Conservation (phyloP, 2,888 invertebrate species). For the Graphium colonna region DNA sequence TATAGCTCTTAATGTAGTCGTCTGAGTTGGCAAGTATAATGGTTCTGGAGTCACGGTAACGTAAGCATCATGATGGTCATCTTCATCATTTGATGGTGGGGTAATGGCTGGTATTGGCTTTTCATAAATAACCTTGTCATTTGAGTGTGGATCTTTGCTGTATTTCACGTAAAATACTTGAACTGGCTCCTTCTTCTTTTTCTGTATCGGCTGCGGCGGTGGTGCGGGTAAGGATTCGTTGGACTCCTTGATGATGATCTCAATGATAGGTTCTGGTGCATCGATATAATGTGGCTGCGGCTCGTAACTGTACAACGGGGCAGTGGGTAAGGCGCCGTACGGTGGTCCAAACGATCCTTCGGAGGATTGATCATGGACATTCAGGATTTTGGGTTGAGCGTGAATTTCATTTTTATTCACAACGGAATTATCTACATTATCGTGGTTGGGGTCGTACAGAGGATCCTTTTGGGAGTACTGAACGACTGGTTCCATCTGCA, state of each 20-base stretch:
- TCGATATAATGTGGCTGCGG: slow-evolving; percentile 81
- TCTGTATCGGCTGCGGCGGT: slow-evolving; percentile 72
- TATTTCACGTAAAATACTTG: slow-evolving; percentile 96
- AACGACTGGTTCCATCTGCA: slow-evolving; percentile 89
- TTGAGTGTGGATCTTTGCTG: slow-evolving; percentile 88
- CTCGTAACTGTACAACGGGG: slow-evolving; percentile 72
- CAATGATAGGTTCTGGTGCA: slow-evolving; percentile 93
- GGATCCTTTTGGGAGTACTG: slow-evolving; percentile 91
- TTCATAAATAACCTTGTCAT: slow-evolving; percentile 88
- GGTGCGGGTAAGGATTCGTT: slow-evolving; percentile 88
- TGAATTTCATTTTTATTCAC: slow-evolving; percentile 70
- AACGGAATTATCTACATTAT: slow-evolving; percentile 68
- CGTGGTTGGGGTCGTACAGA: slow-evolving; percentile 81
- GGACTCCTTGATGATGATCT: slow-evolving; percentile 94
- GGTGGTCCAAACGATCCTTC: slow-evolving; percentile 72
- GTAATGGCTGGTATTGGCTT: slow-evolving; percentile 89
- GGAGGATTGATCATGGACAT: slow-evolving; percentile 63
- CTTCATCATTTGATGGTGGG: slow-evolving; percentile 84
- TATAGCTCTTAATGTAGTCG: slow-evolving; percentile 90
- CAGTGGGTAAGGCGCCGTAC: slow-evolving; percentile 64
- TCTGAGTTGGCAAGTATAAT: slow-evolving; percentile 77
- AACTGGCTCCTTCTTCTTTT: slow-evolving; percentile 88
- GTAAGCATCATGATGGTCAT: slow-evolving; percentile 79
- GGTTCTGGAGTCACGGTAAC: slow-evolving; percentile 78
- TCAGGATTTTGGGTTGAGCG: slow-evolving; percentile 71